Conservation (phyloP, 2,113 vertebrate genomes). For the Rissa tridactyla region DNA sequence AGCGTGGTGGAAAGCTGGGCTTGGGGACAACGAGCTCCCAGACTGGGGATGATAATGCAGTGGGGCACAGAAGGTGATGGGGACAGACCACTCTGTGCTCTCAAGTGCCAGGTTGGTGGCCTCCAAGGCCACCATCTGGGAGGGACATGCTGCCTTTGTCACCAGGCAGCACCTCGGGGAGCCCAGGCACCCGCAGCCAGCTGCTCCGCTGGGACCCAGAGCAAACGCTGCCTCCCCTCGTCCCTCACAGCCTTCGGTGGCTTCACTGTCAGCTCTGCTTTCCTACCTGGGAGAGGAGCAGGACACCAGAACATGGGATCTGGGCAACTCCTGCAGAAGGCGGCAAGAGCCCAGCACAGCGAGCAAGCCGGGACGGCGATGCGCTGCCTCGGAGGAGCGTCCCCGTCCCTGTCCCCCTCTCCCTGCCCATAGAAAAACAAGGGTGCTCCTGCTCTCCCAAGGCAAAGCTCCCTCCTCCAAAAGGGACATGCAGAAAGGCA, state of each 20-base stretch:
- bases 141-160: neutral
- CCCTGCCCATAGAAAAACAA: accelerated
- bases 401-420: neutral
- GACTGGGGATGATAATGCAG: neutral
- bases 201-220: neutral
- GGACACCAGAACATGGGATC: neutral
- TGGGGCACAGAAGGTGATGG: neutral
- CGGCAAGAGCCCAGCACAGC: neutral
- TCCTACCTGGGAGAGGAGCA: neutral
- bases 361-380: accelerated
- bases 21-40: neutral
- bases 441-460: neutral
- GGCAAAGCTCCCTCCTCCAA: neutral
- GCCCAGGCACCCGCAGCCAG: accelerated
- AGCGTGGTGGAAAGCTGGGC: accelerated
- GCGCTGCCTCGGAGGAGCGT: accelerated
- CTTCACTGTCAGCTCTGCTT: neutral
- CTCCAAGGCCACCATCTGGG: neutral
- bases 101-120: neutral
- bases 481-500: neutral
- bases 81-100: neutral
- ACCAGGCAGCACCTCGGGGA: neutral
- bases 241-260: neutral
- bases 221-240: neutral
- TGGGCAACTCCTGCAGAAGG: neutral